Evolutionary conservation across 2,888 invertebrate species (phyloP), one percentile per base, ranked within the genome.

Genomic region (Rhogogaster chlorosoma): DNA sequence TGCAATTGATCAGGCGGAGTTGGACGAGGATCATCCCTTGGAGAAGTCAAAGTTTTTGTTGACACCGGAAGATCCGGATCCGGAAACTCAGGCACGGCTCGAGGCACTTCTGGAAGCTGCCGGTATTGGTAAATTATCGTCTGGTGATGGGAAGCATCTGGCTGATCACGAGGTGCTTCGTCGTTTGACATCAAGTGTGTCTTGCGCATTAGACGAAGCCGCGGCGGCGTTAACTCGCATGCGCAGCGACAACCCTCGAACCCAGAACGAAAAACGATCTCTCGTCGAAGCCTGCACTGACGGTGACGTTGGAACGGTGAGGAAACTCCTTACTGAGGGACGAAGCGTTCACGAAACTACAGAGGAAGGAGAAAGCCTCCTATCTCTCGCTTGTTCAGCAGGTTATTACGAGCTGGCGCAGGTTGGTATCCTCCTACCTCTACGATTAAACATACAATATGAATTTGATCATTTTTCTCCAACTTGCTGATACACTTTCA

Each of bases 341-440:
- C 96, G 98, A 86, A 98, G 97, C 91, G 98, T 99, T 86, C 98
- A 98, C 95, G 99, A 99, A 95, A 98, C 99, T 88, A 98, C 98
- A 86, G 99, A 99, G 94, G 99, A 99, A 94, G 99, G 99, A 88
- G 99, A 99, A 94, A 98, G 98, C 91, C 95, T 99, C 87, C 95
- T 99, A 87, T 99, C 99, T 84, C 96, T 99, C 91, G 99, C 99
- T 86, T 99, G 99, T 94, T 98, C 99, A 87, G 99, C 99, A 87
- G 99, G 99, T 80, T 99, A 99, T 94, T 99, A 98, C 95, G 99
- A 99, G 94, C 95, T 99, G 89, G 99, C 99, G 89, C 98, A 99
- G 96, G 98, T 97, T 94, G 89, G 91, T 88, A 70, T 36, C n/a
- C n/a, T 6, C 49, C 18, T n/a, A 26, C 26, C 73, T 45, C 5